Evolutionary conservation across 2,888 invertebrate genomes (phyloP).

Genomic region (Eretmocerus hayati): DNA sequence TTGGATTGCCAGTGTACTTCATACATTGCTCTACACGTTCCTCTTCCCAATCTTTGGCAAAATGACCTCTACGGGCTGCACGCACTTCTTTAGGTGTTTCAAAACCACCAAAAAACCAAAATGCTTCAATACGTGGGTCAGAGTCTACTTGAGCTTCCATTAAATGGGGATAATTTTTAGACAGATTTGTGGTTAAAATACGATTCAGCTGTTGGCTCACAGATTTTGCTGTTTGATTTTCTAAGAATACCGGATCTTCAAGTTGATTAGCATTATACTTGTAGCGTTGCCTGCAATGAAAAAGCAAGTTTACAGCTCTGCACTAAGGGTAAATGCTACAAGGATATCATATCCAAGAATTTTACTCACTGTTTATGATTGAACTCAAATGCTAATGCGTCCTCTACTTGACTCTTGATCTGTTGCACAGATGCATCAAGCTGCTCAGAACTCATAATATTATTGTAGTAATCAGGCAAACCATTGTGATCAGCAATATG

Average conservation of each 20-base stretch:
- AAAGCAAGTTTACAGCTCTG: no score
- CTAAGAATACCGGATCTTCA: slow-evolving; percentile 32
- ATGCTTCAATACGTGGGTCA: slow-evolving; percentile 74
- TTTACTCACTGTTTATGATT: slow-evolving; percentile 52
- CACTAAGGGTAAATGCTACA: slow-evolving; percentile 2
- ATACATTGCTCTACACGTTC: slow-evolving; percentile 60
- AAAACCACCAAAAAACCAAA: slow-evolving; percentile 77
- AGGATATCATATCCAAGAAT: slow-evolving; percentile 1
- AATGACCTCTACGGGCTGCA: slow-evolving; percentile 21
- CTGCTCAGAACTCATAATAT: slow-evolving; percentile 43
- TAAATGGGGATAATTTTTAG: slow-evolving; percentile 57
- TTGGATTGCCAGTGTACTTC: slow-evolving; percentile 64
- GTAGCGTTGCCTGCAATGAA: slow-evolving; percentile 34
- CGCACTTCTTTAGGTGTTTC: slow-evolving; percentile 48
- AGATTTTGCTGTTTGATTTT: slow-evolving; percentile 49
- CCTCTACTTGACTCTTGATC: slow-evolving; percentile 57
- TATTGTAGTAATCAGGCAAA: slow-evolving; percentile 57
- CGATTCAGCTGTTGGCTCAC: slow-evolving; percentile 66
- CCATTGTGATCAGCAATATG: slow-evolving; percentile 55
- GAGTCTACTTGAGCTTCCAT: slow-evolving; percentile 61
- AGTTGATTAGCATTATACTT: slow-evolving; percentile 22
- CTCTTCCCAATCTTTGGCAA: slow-evolving; percentile 42
- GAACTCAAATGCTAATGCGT: slow-evolving; percentile 59
- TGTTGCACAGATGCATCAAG: slow-evolving; percentile 48
- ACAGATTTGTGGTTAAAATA: slow-evolving; percentile 56